Conservation (phyloP, 2,888 invertebrate species). For the Pammene aurita region DNA sequence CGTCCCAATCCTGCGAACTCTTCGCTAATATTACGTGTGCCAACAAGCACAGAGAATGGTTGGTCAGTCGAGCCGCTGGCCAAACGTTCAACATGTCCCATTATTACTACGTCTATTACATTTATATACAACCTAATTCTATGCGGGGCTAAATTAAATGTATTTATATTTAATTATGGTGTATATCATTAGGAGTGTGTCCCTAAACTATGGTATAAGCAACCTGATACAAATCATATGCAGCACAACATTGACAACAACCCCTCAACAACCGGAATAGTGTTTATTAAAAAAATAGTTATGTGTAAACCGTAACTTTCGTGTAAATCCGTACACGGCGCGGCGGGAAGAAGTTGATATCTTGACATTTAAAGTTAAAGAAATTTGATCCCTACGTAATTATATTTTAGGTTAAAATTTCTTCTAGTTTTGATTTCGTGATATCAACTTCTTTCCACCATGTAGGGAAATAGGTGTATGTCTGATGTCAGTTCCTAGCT, state of each 20-base stretch:
- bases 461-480: constrained; percentile 39
- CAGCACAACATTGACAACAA: constrained; percentile 17
- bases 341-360: no score
- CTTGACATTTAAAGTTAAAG: no score
- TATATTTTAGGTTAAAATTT: no score
- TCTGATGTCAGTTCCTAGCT: constrained; percentile 39
- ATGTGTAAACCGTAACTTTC: constrained; percentile 35
- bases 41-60: not conserved
- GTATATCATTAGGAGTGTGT: constrained; percentile 28
- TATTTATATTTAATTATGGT: constrained; percentile 20
- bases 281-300: constrained; percentile 40
- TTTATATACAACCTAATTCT: constrained; percentile 39
- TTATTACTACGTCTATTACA: constrained; percentile 35
- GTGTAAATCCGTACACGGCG: no score
- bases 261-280: constrained; percentile 26
- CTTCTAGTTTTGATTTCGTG: no score
- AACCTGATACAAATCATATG: constrained; percentile 32
- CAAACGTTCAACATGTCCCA: constrained; percentile 33
- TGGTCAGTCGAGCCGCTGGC: not conserved
- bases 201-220: constrained; percentile 28
- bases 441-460: no score
- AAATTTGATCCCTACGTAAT: no score
- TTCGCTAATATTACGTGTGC: constrained; percentile 4
- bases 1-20: not conserved
- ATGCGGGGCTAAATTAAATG: constrained; percentile 36